Base-by-base conservation (phyloP, 2,888 invertebrate genomes). In the Pterostichus niger region DNA sequence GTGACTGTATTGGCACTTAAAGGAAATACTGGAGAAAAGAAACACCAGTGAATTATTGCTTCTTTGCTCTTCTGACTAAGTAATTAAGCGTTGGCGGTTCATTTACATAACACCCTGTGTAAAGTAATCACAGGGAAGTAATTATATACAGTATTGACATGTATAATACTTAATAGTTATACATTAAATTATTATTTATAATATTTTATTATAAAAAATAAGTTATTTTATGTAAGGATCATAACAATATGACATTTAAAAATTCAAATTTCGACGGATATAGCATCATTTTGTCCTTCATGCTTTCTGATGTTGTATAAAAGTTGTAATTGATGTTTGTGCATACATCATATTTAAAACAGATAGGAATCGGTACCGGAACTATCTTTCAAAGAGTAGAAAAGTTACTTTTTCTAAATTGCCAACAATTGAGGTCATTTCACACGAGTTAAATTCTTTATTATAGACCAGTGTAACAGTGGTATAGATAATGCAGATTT, bases 321-420 rank as follows among this genome's bases (percentile, higher is more conserved):
- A 64, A 71, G 44, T 17, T 9, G 24, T 15, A 44, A 71, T 71
- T 71, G 68, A 44, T 44, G 15, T 44, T 71, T 71, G 44, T 13
- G 13, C 59, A 59, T 59, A 31, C 11, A 11, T 31, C 59, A 59
- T 33, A n/a, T 35, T 64, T 35, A 11, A 11, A 44, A 71, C 17
- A 40, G 17, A 44, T 9, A 68, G 17, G 10, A 71, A 71, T 35
- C 31, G 6, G 4, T 33, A 46, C 75, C 31, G 76, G 52, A 76
- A 76, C 54, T 52, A 17, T 9, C n/a, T 46, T 76, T 56, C 24
- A 46, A 68, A 71, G 24, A 44, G 49, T 24, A 11, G 49, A 52
- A 75, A 75, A 75, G 75, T 75, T 17, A 71, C 35, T 75, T 75
- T 75, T 52, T 75, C 73, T 24, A 13, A 46, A 73, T 46, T 24